Conservation (phyloP, 2,888 invertebrate genomes). For the Arrhopalites spinosus region DNA sequence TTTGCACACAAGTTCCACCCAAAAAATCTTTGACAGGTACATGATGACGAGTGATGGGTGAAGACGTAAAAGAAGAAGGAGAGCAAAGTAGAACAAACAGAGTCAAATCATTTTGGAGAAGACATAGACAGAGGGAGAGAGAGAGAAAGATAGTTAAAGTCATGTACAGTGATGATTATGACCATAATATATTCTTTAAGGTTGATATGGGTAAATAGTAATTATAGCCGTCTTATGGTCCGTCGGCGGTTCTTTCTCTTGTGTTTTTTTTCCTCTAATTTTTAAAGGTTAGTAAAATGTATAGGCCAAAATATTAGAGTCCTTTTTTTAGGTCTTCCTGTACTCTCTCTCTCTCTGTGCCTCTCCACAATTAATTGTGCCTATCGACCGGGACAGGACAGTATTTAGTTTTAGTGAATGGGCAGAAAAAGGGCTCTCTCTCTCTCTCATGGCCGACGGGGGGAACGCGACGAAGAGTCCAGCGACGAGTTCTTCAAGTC, state of each 20-base stretch:
- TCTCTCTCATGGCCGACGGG: conserved; percentile 27
- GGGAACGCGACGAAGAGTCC: not conserved
- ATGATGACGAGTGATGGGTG: not conserved
- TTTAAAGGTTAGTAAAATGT: conserved; percentile 28
- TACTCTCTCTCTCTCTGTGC: not conserved
- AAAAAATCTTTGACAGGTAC: not conserved
- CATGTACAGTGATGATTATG: not conserved
- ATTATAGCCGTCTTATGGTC: conserved; percentile 22
- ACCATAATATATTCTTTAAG: conserved; percentile 36
- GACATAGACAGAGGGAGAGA: not conserved
- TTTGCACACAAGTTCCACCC: too few species aligned
- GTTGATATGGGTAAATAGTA: conserved; percentile 36
- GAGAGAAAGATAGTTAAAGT: not conserved
- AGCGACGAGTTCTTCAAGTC: not conserved
- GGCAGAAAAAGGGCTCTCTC: conserved; percentile 21
- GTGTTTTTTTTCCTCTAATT: conserved; percentile 19
- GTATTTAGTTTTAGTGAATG: conserved; percentile 35
- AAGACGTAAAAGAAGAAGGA: not conserved
- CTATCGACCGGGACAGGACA: conserved; percentile 30
- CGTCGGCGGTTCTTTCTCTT: conserved; percentile 27
- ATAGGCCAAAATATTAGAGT: conserved; percentile 15
- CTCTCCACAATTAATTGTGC: conserved; percentile 25
- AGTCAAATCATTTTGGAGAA: not conserved
- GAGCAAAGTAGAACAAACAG: not conserved
- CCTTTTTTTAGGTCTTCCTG: conserved; percentile 30